Base-by-base conservation (phyloP, 1,140 invertebrate genomes). In the Bombus confusus region DNA sequence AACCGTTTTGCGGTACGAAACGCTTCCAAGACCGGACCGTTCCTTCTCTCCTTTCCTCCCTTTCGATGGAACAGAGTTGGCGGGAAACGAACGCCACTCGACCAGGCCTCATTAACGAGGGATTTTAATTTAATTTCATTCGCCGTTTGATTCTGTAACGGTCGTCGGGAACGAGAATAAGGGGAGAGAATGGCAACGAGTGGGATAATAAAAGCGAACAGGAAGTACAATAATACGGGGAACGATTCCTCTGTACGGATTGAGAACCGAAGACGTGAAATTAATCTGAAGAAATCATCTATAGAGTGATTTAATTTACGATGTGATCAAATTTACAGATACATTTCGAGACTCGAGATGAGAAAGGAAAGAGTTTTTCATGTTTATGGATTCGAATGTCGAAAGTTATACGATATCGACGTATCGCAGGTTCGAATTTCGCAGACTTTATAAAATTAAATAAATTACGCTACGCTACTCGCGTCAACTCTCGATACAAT, bases 1-100 rank as follows among this genome's bases (percentile, higher is more conserved):
- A 84, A 87, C 88, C 87, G 89, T 92, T 77, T 74, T 57, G 47
- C 62, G 41, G 31, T 75, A 52, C 64, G 39, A 52, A 76, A 37
- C 52, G 34, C 18, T 41, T 47, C 12, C 31, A 57, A 41, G 41
- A 43, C n/a, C 47, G n/a, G 18, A 31, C 59, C 64, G n/a, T 3
- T 22, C 31, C 10, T 10, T 57, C 15, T 59, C 4, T 52, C 74
- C 34, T 25, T 76, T 31, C 57, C 72, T 75, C 15, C 25, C 25
- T 18, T 18, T 43, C 15, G 2, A n/a, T 34, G 73, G 12, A 75
- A 37, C 10, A 15, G 31, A 47, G 47, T 47, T 57, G 43, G 18
- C 22, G 18, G 28, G n/a, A 37, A 47, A 64, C 57, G 62, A 59
- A 79, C 41, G 77, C 18, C 59, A 68, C 77, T 68, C 77, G 31